phyloP scores from a whole-genome alignment of 2,113 vertebrate genomes.

The Pteruthius melanotis region DNA sequence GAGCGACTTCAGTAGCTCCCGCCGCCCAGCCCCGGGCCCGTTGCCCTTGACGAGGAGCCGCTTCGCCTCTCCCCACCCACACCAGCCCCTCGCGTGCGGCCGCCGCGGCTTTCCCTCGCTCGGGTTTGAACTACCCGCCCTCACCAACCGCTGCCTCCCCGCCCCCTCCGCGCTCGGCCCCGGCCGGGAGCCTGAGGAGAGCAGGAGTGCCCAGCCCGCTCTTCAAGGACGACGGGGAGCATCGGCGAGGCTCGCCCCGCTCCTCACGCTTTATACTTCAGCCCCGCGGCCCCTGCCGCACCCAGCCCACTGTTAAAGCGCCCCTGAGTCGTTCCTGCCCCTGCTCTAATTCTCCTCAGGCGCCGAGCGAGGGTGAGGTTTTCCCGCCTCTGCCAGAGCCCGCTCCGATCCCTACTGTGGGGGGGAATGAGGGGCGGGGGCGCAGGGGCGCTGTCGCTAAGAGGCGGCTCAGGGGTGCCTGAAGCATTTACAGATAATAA shows the following conservation, averaged over 20 bases:
- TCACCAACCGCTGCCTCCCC: slow-evolving; percentile 46
- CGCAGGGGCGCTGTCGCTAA: neutral
- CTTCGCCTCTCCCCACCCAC: neutral
- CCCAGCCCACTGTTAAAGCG: neutral
- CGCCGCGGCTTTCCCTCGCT: slow-evolving; percentile 56
- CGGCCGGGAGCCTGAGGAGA: neutral
- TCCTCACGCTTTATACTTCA: neutral
- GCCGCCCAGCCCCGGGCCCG: neutral
- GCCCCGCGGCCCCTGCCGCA: neutral
- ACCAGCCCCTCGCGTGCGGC: neutral
- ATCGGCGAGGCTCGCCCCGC: fast-evolving
- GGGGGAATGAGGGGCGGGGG: neutral
- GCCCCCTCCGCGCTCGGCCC: neutral
- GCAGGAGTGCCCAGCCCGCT: fast-evolving
- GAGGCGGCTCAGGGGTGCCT: neutral
- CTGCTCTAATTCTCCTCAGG: neutral
- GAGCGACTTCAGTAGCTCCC: neutral
- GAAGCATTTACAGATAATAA: neutral
- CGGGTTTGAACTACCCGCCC: slow-evolving; percentile 64
- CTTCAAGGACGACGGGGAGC: fast-evolving
- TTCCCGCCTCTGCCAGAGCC: neutral
- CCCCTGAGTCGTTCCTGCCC: too few relatives aligned
- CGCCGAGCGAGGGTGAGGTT: neutral
- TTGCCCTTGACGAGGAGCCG: slow-evolving; percentile 43
- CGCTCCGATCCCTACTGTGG: neutral